Conservation (phyloP, 2,113 vertebrate genomes). For the Syngnathoides biaculeatus region DNA sequence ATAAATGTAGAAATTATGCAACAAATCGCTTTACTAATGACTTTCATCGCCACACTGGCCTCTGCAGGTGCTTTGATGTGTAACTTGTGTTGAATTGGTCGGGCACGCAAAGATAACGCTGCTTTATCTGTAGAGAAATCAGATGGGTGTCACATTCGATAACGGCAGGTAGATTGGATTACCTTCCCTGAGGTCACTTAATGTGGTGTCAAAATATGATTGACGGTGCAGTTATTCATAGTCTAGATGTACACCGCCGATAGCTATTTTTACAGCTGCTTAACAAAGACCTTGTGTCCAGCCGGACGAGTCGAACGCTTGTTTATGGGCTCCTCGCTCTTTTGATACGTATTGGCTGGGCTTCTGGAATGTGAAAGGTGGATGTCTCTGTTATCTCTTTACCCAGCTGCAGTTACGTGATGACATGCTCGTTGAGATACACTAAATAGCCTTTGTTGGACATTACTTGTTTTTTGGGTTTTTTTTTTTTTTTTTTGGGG, state of each 20-base stretch:
- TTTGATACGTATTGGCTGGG: constrained; percentile 29
- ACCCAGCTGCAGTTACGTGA: not conserved
- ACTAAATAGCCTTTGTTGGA: constrained; percentile 5
- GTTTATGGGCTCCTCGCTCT: constrained; percentile 27
- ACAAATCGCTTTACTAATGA: no score
- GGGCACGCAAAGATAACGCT: constrained; percentile 4
- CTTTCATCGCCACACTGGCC: not conserved
- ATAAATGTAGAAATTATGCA: no score
- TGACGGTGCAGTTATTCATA: not conserved
- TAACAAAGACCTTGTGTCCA: constrained; percentile 26
- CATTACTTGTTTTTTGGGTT: not conserved
- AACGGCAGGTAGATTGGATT: constrained; percentile 2
- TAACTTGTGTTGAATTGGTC: not conserved
- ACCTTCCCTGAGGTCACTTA: not conserved
- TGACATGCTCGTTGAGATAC: not conserved
- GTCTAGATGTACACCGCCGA: not conserved
- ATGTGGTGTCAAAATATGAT: not conserved
- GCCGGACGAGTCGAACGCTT: constrained; percentile 37
- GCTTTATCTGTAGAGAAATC: constrained; percentile 18
- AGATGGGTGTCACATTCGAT: constrained; percentile 1
- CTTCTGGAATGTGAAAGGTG: constrained; percentile 35
- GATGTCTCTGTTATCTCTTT: constrained; percentile 41
- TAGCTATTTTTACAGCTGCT: not conserved
- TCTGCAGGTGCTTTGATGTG: not conserved
- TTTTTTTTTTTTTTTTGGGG: constrained; percentile 10